phyloP scores from a whole-genome alignment of 2,888 invertebrate species.

The Agriopis aurantiaria region DNA sequence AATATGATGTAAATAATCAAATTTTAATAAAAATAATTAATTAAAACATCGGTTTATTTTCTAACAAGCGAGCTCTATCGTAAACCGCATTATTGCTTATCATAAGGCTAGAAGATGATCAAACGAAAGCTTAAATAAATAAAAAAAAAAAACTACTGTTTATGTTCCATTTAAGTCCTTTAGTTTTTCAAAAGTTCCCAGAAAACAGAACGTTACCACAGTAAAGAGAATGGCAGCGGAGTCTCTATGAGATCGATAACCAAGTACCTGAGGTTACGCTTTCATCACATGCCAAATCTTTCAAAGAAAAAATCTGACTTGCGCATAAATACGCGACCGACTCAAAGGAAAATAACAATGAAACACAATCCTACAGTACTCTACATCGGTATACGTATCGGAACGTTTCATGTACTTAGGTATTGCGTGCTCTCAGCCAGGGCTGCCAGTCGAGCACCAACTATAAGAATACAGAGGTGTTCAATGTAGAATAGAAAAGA shows the following conservation, averaged over 20 bases:
- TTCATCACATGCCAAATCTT: slow-evolving; percentile 14
- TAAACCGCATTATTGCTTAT: no score
- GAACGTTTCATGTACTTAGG: slow-evolving; percentile 20
- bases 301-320: slow-evolving; percentile 23
- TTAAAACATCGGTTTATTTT: no score
- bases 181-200: no score
- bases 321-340: slow-evolving; percentile 30
- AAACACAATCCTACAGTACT: slow-evolving; percentile 34
- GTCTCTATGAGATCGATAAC: background rate
- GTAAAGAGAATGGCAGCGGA: background rate
- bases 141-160: no score
- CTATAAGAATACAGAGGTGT: background rate
- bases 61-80: no score
- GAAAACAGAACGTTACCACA: no score
- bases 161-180: no score
- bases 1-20: no score
- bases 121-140: no score
- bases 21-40: no score
- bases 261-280: slow-evolving; percentile 3
- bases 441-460: slow-evolving; percentile 1
- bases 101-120: no score
- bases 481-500: background rate
- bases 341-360: slow-evolving; percentile 43
- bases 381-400: slow-evolving; percentile 15
- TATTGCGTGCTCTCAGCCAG: slow-evolving; percentile 21